These are phyloP conservation scores for Mobula birostris DNA, from an alignment of 2,113 vertebrate genomes.

Conservation along the genomic window DNA sequence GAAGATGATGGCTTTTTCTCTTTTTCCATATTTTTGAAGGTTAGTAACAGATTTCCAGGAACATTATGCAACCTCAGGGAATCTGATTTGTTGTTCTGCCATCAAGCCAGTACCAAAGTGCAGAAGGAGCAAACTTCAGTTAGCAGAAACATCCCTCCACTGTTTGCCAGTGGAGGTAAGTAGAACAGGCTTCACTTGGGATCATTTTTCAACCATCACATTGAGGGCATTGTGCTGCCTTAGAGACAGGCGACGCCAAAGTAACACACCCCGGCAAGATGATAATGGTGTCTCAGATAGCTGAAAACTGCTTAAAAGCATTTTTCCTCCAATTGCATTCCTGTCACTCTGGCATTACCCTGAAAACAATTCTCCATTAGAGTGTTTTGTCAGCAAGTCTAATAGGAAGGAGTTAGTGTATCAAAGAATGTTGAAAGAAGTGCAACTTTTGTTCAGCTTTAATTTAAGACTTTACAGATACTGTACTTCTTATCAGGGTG, in stretches of 20 bases:
- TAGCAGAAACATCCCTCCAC: slow-evolving; percentile 40
- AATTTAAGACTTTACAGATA: slow-evolving; percentile 37
- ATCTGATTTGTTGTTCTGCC: slow-evolving; percentile 37
- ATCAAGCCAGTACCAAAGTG: slow-evolving; percentile 38
- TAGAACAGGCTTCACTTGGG: not conserved
- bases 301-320: slow-evolving; percentile 43
- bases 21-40: slow-evolving; percentile 6
- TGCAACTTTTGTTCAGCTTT: not conserved
- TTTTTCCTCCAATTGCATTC: slow-evolving; percentile 43
- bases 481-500: slow-evolving; percentile 33
- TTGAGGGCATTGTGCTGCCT: slow-evolving; percentile 51
- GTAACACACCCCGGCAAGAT: slow-evolving; percentile 44
- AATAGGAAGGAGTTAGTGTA: slow-evolving; percentile 39
- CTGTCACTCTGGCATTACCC: slow-evolving; percentile 47
- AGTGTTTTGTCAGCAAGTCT: slow-evolving; percentile 43
- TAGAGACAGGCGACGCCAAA: slow-evolving; percentile 53
- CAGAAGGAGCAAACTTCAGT: slow-evolving; percentile 32
- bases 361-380: slow-evolving; percentile 40
- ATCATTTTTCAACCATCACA: slow-evolving; percentile 47
- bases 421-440: slow-evolving; percentile 39
- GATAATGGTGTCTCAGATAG: slow-evolving; percentile 49
- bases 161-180: slow-evolving; percentile 39
- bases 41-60: slow-evolving; percentile 42
- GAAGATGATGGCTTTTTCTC: not conserved
- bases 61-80: slow-evolving; percentile 40